Evolutionary conservation across 2,888 invertebrate genomes (phyloP), one percentile per base, ranked within the genome.

Genomic region (Pachymerium ferrugineum): DNA sequence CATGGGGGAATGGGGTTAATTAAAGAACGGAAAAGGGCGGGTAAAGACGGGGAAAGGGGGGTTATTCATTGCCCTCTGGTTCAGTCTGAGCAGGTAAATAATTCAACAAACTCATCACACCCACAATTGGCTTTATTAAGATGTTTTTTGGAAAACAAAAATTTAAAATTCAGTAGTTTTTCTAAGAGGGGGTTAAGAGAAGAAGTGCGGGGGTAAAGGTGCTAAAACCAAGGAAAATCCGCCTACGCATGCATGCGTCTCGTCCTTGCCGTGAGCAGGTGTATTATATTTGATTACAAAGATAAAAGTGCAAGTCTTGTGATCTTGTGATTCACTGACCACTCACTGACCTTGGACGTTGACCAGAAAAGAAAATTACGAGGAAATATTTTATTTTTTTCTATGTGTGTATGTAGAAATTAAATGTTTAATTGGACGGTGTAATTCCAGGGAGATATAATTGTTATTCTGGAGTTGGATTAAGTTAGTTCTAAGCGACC

Each of bases 21-120:
- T 47, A 47, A 47, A 47, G 47, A 47, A 47, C 47, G 47, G 47
- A 47, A 47, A 47, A 47, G 47, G 47, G 47, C 47, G 47, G 47
- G 47, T n/a, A n/a, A n/a, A 47, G 16, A 19, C 22, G 47, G 47
- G 47, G 47, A n/a, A n/a, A n/a, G n/a, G 47, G 16, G 8, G 47
- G 47, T 47, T 47, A 47, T 47, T 47, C 47, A 47, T 47, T 47
- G 22, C 47, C 47, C 47, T 22, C 22, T 22, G 16, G 47, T 47
- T 19, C 10, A 8, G 16, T 16, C 19, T 22, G 22, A 47, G 47
- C 47, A 47, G 47, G 47, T 47, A 47, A 47, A 47, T 47, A 47
- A 47, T 47, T 47, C 47, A 47, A 47, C 38, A 5, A 38, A 16
- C 16, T 19, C 16, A 47, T 47, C 47, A 19, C 47, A 47, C 47